Evolutionary conservation across 2,113 vertebrate genomes (phyloP).

Genomic region (Prinia subflava): DNA sequence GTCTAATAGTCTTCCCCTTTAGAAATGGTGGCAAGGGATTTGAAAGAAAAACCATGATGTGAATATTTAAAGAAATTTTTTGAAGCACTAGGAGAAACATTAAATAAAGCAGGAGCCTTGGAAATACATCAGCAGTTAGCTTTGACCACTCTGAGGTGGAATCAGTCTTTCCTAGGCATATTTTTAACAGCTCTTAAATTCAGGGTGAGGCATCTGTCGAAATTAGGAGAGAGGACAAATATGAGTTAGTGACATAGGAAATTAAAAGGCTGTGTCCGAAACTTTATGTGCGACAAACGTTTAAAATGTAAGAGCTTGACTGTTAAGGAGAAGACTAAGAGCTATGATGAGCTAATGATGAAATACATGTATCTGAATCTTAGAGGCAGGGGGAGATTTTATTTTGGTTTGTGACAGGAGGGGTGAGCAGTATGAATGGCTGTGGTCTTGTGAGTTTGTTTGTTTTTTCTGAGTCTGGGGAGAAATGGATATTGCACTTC

Average conservation of each 20-base stretch:
- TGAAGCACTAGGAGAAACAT: not conserved
- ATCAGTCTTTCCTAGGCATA: not conserved
- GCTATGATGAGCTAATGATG: accelerated
- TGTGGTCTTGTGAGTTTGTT: not conserved
- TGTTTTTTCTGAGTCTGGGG: not conserved
- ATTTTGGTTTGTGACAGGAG: not conserved
- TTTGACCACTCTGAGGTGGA: not conserved
- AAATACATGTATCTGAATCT: not conserved
- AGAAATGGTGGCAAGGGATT: not conserved
- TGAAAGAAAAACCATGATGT: not conserved
- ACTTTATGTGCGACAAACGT: not conserved
- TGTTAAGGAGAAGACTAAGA: not conserved
- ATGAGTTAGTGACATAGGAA: not conserved
- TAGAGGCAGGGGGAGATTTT: not conserved
- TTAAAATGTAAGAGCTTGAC: not conserved
- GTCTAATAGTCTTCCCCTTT: not conserved
- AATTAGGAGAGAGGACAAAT: not conserved
- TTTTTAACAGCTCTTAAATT: not conserved
- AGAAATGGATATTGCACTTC: not conserved
- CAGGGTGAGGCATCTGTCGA: accelerated
- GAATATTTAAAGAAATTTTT: not conserved
- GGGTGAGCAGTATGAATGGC: not conserved
- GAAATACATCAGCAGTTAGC: not conserved
- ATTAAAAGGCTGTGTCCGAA: not conserved
- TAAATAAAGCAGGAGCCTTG: not conserved